Conservation (phyloP, 2,113 vertebrate genomes). For the Thomomys bottae region DNA sequence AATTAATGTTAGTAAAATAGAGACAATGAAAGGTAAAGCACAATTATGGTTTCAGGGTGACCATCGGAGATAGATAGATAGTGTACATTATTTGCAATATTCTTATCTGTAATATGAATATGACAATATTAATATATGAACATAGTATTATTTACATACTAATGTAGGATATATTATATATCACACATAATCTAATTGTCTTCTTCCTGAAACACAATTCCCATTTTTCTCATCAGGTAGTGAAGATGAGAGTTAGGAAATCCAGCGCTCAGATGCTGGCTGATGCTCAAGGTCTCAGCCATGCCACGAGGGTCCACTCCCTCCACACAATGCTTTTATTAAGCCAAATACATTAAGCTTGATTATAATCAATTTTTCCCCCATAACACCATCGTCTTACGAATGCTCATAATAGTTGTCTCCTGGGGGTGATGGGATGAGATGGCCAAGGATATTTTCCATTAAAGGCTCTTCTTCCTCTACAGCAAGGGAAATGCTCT, state of each 20-base stretch:
- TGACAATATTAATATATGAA: too few relatives aligned
- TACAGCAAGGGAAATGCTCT: constrained; percentile 78
- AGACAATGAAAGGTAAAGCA: too few relatives aligned
- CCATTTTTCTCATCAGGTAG: constrained; percentile 62
- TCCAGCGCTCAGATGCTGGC: constrained; percentile 42
- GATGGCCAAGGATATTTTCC: constrained; percentile 78
- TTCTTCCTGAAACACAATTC: constrained; percentile 52
- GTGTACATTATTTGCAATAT: too few relatives aligned
- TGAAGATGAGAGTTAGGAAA: constrained; percentile 45
- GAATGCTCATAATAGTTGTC: constrained; percentile 64
- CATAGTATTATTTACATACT: too few relatives aligned
- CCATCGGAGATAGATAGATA: neutral
- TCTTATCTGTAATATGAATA: too few relatives aligned
- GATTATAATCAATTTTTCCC: constrained; percentile 69
- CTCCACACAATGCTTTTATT: constrained; percentile 65
- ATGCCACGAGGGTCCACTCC: constrained; percentile 37
- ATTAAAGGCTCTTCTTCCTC: constrained; percentile 81
- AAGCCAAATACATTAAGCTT: constrained; percentile 76
- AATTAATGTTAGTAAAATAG: too few relatives aligned
- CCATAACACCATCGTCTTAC: constrained; percentile 75
- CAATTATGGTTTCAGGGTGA: neutral
- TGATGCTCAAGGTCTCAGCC: constrained; percentile 55
- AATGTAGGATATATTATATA: too few relatives aligned
- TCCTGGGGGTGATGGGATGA: constrained; percentile 81
- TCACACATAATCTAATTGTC: too few relatives aligned